Evolutionary conservation across 2,888 invertebrate species (phyloP), one percentile per base, ranked within the genome.

Genomic region (Ryuthela nishihirai): DNA sequence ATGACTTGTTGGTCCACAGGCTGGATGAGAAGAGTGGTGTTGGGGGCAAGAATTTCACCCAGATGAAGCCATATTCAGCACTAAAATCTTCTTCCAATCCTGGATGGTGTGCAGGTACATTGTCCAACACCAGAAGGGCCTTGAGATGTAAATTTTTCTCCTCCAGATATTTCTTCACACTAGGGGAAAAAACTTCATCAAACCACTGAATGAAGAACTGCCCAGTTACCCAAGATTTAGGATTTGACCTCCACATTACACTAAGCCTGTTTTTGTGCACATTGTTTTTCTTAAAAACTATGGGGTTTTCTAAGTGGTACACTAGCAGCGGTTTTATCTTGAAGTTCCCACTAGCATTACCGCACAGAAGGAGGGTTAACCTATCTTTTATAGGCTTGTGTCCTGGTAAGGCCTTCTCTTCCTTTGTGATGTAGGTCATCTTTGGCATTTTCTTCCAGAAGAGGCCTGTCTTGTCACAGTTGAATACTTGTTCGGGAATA

Each of bases 1-100:
- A 67, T 64, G 4, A 70, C 65, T 40, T 70, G 64, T 54, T 69
- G 68, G 45, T 71, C 67, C 65, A 70, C 65, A 9, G 67, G 67
- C 65, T 71, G 69, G 15, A 71, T 49, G 48, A 71, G 41, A 47
- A 69, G 55, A 65, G 68, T 69, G 64, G 62, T 56, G 43, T 63
- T 63, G 17, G 53, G 60, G 3, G 60, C 61, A 7, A 60, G 29
- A n/a, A n/a, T n/a, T n/a, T n/a, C n/a, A n/a, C n/a, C n/a, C n/a
- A n/a, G 2, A 23, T 49, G 4, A 34, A 9, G 20, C 45, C 47
- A 2, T 32, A 12, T n/a, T 39, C 47, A 41, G 47, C 9, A 2
- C 24, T 6, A 21, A 18, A 23, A 17, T 23, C n/a, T n/a, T 54
- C 47, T 9, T 45, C 43, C 4, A 54, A 46, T 35, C 47, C 62